A percentile compares a stretch with the other conserved stretches of the same genome.
phyloP scores from a whole-genome alignment of 2,797 vertebrate genomes.

The Tragopan temminckii region DNA sequence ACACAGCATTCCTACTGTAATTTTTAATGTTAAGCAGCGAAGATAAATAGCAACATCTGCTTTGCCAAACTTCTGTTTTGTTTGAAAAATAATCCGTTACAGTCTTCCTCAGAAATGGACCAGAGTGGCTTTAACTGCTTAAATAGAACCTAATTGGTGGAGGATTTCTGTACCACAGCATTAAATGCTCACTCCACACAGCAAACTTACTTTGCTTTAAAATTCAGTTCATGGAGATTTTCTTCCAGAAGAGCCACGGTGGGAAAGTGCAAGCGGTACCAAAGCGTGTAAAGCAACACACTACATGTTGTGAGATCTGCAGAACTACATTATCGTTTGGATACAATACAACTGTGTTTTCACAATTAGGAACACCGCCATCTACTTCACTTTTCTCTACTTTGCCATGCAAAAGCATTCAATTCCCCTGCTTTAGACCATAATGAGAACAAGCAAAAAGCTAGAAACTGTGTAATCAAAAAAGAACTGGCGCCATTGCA shows the following conservation, averaged over 20 bases:
- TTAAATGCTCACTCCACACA: neutral
- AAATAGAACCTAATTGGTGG: neutral
- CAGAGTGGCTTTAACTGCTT: neutral
- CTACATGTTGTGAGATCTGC: neutral
- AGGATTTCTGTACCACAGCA: neutral
- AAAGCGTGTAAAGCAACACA: fast-evolving
- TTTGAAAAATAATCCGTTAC: neutral
- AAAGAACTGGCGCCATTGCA: neutral
- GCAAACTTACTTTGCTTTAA: neutral
- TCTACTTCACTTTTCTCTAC: fast-evolving
- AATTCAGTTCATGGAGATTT: neutral
- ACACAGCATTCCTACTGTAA: conserved; percentile 26
- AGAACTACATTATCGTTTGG: fast-evolving
- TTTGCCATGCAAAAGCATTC: neutral
- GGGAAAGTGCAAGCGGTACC: neutral
- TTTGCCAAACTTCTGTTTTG: conserved; percentile 3
- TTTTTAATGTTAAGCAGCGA: neutral
- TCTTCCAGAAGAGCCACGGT: neutral
- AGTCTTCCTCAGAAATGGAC: neutral
- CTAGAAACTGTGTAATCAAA: neutral
- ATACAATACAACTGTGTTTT: too few relatives aligned
- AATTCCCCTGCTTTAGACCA: neutral
- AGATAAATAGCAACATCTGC: conserved; percentile 56
- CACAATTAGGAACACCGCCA: neutral
- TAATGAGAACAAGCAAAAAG: neutral